Evolutionary conservation across 2,888 invertebrate species (phyloP).

Genomic region (Amphipoea lucens): DNA sequence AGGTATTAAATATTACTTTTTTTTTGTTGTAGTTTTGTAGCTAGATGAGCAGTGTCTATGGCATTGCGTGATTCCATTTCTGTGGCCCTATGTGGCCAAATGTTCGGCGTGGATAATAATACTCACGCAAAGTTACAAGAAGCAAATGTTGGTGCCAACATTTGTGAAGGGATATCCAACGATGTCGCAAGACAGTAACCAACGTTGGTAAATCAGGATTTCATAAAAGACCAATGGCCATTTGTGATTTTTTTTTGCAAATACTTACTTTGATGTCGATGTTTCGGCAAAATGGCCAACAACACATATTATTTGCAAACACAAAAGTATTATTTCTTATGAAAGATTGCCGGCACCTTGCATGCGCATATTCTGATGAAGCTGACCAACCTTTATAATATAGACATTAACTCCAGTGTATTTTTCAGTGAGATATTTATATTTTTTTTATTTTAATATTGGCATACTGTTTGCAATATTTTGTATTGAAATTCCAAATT

Average conservation of each 20-base stretch:
- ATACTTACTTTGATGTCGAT: conserved; percentile 1
- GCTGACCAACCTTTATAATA: neutral
- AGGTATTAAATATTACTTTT: conserved; percentile 37
- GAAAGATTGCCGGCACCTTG: conserved; percentile 39
- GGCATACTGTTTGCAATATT: conserved; percentile 66
- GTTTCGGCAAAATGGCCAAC: conserved; percentile 9
- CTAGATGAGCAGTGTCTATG: conserved; percentile 40
- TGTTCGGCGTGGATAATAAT: conserved; percentile 39
- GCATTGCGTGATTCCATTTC: conserved; percentile 43
- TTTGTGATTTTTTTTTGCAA: conserved; percentile 3
- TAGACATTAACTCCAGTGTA: conserved; percentile 52
- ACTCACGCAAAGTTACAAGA: conserved; percentile 28
- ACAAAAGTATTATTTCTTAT: conserved; percentile 57
- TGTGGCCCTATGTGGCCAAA: conserved; percentile 19
- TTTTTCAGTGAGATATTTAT: conserved; percentile 65
- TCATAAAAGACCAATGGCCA: neutral
- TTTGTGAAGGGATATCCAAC: conserved; percentile 2
- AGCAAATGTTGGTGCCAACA: conserved; percentile 27
- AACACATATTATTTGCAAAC: conserved; percentile 30
- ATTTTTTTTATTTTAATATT: conserved; percentile 61
- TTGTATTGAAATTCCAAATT: conserved; percentile 63
- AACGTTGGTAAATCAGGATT: conserved; percentile 10
- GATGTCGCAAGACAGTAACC: neutral
- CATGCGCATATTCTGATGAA: conserved; percentile 37
- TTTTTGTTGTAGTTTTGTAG: conserved; percentile 51